Base-by-base conservation (phyloP, 2,113 vertebrate genomes). In the Castor canadensis region DNA sequence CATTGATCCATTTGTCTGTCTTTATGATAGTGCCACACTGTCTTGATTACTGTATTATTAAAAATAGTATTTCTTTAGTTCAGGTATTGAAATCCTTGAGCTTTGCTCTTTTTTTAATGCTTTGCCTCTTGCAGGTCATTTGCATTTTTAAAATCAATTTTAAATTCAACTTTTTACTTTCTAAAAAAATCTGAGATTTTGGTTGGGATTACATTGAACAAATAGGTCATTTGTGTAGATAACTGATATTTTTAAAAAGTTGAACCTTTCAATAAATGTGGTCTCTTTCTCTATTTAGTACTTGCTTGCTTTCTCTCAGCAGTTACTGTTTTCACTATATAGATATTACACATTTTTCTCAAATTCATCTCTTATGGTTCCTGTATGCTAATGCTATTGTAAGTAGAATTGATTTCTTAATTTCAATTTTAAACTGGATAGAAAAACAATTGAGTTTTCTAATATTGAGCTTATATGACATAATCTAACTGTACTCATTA, bases 391-490 rank as follows among this genome's bases (percentile, higher is more conserved):
- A 75, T 89, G 17, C 22, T 60, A 0, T 38, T 84, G 5, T 56
- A 75, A 80, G 32, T 89, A 22, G 43, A 91, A 43, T 82, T 82
- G 56, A 49, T 77, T 84, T 86, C 80, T 73, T 96, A 83, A 92
- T 73, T 87, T 93, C 22, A 93, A 28, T 81, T 96, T 94, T 28
- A 86, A 60, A 72, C 77, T 87, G n/a, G n/a, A 43, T 81, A 22
- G 45, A 60, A 73, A 89, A 49, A 24, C 19, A 64, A n/a, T 88
- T 38, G 9, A 12, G n/a, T 75, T 32, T 75, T 71, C 24, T 58
- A 52, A 45, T 87, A 58, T 82, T 92, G 22, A 77, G 15, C 8
- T 81, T 10, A 12, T 52, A 49, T 76, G 15, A 35, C 6, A 69
- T 9, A 91, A 26, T 83, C 3, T 75, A 81, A 89, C 82, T 52